Conservation (phyloP, 2,797 vertebrate species). For the Phoeniculus purpureus region DNA sequence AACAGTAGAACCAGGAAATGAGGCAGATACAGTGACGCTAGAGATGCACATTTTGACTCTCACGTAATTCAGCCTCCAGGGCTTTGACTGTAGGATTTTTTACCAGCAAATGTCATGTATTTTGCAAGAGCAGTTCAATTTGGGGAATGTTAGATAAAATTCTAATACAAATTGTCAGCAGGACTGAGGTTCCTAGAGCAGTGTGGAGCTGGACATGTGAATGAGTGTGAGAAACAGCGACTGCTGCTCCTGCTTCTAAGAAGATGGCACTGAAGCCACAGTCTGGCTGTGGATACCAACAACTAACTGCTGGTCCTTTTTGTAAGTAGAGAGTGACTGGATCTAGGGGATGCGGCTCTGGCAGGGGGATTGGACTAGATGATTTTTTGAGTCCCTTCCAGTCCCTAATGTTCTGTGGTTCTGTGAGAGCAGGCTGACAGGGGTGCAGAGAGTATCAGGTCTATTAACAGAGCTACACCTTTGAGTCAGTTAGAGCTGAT, state of each 20-base stretch:
- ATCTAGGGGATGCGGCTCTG: too few relatives aligned
- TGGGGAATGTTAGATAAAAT: neutral
- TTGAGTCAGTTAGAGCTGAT: neutral
- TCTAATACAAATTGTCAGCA: neutral
- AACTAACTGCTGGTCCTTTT: neutral
- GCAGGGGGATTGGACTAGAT: too few relatives aligned
- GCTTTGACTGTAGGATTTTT: conserved; percentile 17
- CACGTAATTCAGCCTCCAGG: conserved; percentile 1
- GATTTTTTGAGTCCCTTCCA: too few relatives aligned
- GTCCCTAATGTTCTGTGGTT: too few relatives aligned
- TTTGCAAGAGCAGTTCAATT: neutral
- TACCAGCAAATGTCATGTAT: neutral
- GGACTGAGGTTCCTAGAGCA: neutral
- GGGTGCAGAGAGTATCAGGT: neutral
- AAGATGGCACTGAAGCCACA: neutral
- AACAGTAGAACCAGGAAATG: neutral
- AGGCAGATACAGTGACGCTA: neutral
- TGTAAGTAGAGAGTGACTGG: neutral
- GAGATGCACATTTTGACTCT: neutral
- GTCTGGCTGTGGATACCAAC: neutral
- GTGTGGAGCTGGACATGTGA: neutral
- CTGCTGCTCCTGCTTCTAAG: neutral
- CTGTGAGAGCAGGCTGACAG: neutral
- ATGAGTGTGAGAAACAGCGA: neutral
- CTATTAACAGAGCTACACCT: neutral